phyloP scores from a whole-genome alignment of 2,888 invertebrate species.

The Cryptosula pallasiana region DNA sequence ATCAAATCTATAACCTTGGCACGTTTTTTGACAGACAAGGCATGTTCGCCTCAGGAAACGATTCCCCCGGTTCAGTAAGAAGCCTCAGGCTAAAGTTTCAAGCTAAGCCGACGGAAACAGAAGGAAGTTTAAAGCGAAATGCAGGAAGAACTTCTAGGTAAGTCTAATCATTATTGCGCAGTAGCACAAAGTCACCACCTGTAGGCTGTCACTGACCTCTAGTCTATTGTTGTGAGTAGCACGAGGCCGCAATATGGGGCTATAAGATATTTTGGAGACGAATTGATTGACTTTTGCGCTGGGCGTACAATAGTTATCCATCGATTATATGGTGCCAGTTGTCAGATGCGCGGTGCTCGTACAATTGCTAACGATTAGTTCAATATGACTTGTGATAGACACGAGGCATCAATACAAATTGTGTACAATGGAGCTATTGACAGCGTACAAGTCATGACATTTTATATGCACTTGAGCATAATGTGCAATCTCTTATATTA shows the following conservation, averaged over 20 bases:
- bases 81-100: slow-evolving; percentile 15
- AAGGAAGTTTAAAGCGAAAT: background rate
- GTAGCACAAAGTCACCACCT: no score
- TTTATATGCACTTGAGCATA: background rate
- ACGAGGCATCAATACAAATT: background rate
- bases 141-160: background rate
- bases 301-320: background rate
- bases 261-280: background rate
- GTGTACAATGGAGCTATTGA: background rate
- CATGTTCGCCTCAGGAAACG: background rate
- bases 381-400: background rate
- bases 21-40: slow-evolving; percentile 10
- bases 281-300: background rate
- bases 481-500: background rate
- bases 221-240: no score
- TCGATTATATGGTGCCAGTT: slow-evolving; percentile 14
- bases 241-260: no score
- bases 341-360: background rate
- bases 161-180: no score
- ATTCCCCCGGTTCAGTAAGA: slow-evolving; percentile 4
- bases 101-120: background rate
- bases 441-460: background rate
- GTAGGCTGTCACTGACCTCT: no score
- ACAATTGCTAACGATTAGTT: background rate
- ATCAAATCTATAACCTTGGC: no score